phyloP scores from a whole-genome alignment of 2,797 vertebrate species.

The Hybognathus amarus region DNA sequence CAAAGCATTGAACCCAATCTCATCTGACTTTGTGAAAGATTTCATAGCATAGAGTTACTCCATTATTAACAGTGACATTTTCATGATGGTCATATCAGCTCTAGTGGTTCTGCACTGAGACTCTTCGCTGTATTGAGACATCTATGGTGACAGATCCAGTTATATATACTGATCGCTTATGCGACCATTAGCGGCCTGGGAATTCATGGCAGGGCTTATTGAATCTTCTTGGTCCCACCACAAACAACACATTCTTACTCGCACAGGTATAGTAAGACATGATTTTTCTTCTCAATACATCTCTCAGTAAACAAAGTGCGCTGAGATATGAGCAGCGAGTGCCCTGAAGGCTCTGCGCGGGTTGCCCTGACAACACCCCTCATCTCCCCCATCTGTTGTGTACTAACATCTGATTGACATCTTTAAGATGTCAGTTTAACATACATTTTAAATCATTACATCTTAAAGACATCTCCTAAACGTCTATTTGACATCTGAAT shows the following conservation, averaged over 20 bases:
- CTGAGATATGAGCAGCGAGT: background rate
- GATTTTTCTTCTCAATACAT: constrained; percentile 4
- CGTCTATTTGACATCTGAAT: too few species aligned
- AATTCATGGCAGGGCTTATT: background rate
- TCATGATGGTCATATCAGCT: background rate
- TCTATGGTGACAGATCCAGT: constrained; percentile 5
- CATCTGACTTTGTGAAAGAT: constrained; percentile 22
- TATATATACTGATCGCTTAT: background rate
- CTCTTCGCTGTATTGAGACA: background rate
- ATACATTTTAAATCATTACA: too few species aligned
- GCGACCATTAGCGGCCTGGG: background rate
- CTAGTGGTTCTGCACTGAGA: background rate
- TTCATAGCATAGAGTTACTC: background rate
- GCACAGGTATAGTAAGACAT: constrained; percentile 8
- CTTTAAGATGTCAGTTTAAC: too few species aligned
- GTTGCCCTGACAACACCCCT: constrained; percentile 41
- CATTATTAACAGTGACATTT: constrained; percentile 21
- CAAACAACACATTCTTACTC: background rate
- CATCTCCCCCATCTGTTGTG: too few species aligned
- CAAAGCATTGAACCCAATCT: background rate
- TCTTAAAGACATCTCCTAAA: too few species aligned
- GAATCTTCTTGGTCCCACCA: background rate
- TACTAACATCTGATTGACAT: too few species aligned
- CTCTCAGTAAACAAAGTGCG: constrained; percentile 28
- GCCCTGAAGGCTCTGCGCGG: background rate